Evolutionary conservation across 1,140 invertebrate genomes (phyloP).

Genomic region (Oppia nitens): DNA sequence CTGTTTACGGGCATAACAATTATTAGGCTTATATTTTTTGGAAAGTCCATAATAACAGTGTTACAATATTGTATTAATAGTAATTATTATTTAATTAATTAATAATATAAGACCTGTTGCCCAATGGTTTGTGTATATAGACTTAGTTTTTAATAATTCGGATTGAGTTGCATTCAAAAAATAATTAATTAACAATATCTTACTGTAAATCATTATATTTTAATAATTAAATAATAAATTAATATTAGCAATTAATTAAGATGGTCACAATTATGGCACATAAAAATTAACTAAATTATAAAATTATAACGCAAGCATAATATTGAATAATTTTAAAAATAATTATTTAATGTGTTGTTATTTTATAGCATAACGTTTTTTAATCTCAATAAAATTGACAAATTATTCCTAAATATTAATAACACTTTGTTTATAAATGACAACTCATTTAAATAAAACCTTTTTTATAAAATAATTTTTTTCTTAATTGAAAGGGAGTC

Average conservation of each 20-base stretch:
- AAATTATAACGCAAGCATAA: not conserved
- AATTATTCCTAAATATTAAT: not conserved
- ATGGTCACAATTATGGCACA: not conserved
- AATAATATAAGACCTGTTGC: not conserved
- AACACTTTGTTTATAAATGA: not conserved
- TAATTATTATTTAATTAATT: too few species aligned
- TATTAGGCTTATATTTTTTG: too few species aligned
- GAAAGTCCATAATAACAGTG: too few species aligned
- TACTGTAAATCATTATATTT: not conserved
- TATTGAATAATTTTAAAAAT: too few species aligned
- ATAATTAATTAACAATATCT: not conserved
- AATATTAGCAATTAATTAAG: too few species aligned
- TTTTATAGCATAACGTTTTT: not conserved
- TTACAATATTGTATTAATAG: too few species aligned
- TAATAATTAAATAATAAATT: too few species aligned
- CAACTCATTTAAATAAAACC: not conserved
- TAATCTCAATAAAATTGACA: too few species aligned
- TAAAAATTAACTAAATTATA: too few species aligned
- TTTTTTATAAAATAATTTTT: too few species aligned
- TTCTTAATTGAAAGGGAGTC: too few species aligned
- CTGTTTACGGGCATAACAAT: not conserved
- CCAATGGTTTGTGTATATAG: not conserved
- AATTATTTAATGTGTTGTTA: too few species aligned
- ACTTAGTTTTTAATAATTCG: not conserved
- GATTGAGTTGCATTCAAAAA: not conserved